phyloP scores from a whole-genome alignment of 2,888 invertebrate genomes.

The Lasioglossum leucozonium region DNA sequence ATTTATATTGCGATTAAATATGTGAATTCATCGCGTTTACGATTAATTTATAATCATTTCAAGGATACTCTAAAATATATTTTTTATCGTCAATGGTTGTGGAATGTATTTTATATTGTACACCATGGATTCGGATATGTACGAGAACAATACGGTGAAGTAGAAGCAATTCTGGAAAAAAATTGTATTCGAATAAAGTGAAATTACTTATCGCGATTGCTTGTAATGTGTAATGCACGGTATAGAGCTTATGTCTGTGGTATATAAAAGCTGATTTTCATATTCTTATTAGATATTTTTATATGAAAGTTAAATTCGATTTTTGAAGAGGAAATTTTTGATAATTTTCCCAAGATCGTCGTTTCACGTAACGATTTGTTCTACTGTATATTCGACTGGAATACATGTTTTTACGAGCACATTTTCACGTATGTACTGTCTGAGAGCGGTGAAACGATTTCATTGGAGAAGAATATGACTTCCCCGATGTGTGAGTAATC shows the following conservation, averaged over 20 bases:
- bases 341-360: not conserved
- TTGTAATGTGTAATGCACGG: not conserved
- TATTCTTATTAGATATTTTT: not conserved
- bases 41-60: constrained; percentile 36
- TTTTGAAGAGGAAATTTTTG: not conserved
- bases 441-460: not conserved
- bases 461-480: not conserved
- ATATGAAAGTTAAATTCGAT: not conserved
- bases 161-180: not conserved
- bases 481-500: not conserved
- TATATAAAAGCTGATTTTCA: not conserved
- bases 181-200: not conserved
- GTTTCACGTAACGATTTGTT: not conserved
- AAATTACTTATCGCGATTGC: not conserved
- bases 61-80: constrained; percentile 26
- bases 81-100: constrained; percentile 34
- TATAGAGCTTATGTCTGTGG: not conserved
- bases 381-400: not conserved
- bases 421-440: not conserved
- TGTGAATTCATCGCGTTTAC: constrained; percentile 38
- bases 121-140: constrained; percentile 12
- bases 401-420: not conserved
- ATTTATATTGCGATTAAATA: constrained; percentile 51
- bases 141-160: not conserved
- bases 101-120: constrained; percentile 30